phyloP scores from a whole-genome alignment of 2,113 vertebrate species.

The Casuarius casuarius region DNA sequence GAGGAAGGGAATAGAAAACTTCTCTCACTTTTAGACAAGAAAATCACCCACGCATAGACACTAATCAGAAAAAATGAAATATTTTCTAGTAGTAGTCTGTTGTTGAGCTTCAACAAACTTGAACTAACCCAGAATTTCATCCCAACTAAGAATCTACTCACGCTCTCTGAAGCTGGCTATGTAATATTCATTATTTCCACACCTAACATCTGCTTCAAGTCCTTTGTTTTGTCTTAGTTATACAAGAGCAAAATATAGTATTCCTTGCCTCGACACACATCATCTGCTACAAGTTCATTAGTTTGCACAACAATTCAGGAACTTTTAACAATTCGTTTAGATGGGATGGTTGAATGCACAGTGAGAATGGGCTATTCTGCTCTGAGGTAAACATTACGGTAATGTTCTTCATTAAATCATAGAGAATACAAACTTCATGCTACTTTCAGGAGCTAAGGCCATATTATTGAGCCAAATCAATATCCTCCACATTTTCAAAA shows the following conservation, averaged over 20 bases:
- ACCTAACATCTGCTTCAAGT: background rate
- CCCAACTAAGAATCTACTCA: background rate
- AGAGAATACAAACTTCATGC: background rate
- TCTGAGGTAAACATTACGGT: background rate
- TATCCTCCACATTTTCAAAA: background rate
- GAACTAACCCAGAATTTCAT: background rate
- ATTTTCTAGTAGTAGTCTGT: background rate
- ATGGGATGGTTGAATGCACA: background rate
- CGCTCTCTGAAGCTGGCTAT: background rate
- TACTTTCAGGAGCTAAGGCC: background rate
- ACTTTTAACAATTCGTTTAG: background rate
- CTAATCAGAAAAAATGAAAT: background rate
- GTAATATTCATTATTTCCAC: background rate
- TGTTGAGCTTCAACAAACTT: background rate
- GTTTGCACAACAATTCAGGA: background rate
- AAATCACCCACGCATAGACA: background rate
- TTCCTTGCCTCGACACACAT: background rate
- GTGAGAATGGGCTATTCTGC: background rate
- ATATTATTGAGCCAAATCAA: background rate
- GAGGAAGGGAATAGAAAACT: background rate
- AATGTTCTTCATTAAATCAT: background rate
- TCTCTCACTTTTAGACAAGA: rapidly evolving
- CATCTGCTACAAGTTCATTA: background rate
- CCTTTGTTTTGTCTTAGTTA: background rate
- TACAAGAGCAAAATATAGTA: background rate